phyloP scores from a whole-genome alignment of 2,888 invertebrate species.

The Hirtodrosophila histrioides region DNA sequence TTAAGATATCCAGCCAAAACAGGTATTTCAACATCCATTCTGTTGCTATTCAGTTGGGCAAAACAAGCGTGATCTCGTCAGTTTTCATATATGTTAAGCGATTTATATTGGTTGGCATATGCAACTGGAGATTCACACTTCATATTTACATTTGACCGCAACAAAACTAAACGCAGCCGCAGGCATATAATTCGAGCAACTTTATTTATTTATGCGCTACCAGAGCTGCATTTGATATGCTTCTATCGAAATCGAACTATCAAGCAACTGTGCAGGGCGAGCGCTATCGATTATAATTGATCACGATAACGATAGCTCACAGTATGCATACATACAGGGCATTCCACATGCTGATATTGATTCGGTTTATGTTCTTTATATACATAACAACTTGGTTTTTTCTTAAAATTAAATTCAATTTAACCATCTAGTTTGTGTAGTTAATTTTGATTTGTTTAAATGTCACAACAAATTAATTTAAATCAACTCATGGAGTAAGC shows the following conservation, averaged over 20 bases:
- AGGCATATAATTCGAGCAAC: slow-evolving; percentile 50
- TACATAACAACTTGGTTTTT: no score
- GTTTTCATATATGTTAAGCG: slow-evolving; percentile 35
- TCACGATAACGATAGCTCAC: slow-evolving; percentile 15
- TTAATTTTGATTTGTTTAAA: no score
- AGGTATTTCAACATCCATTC: slow-evolving; percentile 91
- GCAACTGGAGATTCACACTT: slow-evolving; percentile 53
- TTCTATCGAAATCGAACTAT: slow-evolving; percentile 39
- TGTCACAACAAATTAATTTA: no score
- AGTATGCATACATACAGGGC: slow-evolving; percentile 4
- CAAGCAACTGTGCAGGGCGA: neutral
- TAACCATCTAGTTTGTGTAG: no score
- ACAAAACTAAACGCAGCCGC: slow-evolving; percentile 55
- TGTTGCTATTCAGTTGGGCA: slow-evolving; percentile 54
- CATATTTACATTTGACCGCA: slow-evolving; percentile 67
- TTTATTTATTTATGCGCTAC: slow-evolving; percentile 71
- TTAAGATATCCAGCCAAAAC: slow-evolving; percentile 90
- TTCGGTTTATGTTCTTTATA: no score
- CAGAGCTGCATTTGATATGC: slow-evolving; percentile 48
- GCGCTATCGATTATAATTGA: slow-evolving; percentile 20
- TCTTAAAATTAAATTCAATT: no score
- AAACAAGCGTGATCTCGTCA: slow-evolving; percentile 34
- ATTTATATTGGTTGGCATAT: slow-evolving; percentile 29
- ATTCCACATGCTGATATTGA: no score
- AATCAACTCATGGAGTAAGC: no score